phyloP scores from a whole-genome alignment of 2,888 invertebrate species.

The Sarcophaga carnaria region DNA sequence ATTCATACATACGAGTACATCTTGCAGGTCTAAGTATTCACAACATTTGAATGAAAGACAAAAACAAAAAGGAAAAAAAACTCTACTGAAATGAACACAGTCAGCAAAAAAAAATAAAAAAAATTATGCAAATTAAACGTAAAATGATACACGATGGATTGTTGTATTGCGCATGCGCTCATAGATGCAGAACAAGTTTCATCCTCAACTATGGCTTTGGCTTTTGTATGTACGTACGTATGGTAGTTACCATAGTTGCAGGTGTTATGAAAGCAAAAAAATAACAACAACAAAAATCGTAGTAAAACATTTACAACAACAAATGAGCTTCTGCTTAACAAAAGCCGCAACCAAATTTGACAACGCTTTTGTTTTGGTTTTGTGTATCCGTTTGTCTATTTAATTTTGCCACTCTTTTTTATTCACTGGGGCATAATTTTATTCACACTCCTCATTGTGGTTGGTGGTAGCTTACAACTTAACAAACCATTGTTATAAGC shows the following conservation, averaged over 20 bases:
- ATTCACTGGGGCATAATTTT: not conserved
- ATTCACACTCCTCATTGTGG: not conserved
- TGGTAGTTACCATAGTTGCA: constrained; percentile 51
- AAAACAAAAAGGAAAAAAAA: constrained; percentile 17
- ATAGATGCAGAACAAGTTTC: constrained; percentile 69
- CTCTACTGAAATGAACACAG: constrained; percentile 17
- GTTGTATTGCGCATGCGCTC: constrained; percentile 67
- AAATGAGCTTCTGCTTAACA: constrained; percentile 59
- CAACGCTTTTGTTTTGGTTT: constrained; percentile 46
- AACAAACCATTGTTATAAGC: too few relatives aligned
- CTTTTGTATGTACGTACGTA: constrained; percentile 5
- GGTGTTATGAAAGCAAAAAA: constrained; percentile 60
- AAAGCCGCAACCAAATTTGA: constrained; percentile 45
- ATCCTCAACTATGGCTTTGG: constrained; percentile 45
- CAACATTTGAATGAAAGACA: not conserved
- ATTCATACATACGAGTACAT: too few relatives aligned
- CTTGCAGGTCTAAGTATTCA: constrained; percentile 30
- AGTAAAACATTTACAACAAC: constrained; percentile 55
- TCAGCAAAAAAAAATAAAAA: constrained; percentile 8
- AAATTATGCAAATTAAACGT: constrained; percentile 68
- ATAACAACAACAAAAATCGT: constrained; percentile 12
- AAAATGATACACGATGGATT: constrained; percentile 60
- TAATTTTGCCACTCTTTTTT: not conserved
- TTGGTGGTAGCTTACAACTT: too few relatives aligned
- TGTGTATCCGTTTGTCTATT: constrained; percentile 15